Evolutionary conservation across 2,888 invertebrate genomes (phyloP), one percentile per base, ranked within the genome.

Genomic region (Neuroscelio doddi): DNA sequence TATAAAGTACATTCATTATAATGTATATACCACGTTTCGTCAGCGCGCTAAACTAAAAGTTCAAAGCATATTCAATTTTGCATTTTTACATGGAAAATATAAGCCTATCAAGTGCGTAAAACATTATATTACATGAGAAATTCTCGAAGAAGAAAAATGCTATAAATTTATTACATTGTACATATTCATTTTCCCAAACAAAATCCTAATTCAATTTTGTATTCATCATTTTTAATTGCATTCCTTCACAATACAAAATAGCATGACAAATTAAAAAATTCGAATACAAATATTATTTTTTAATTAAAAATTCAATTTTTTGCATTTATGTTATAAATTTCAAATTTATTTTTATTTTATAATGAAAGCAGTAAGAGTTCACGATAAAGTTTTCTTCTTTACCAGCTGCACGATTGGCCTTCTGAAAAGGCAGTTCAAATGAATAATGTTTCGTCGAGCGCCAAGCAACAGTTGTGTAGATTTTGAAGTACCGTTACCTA

Each of bases 21-120:
- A 12, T 24, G 26, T 17, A 30, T 50, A 14, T 21, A 29, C 38
- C 21, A 44, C 38, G 42, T 21, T 51, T 52, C 8, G 15, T 32
- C 26, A 24, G 30, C 10, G 38, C 47, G 41, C 29, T 52, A 52
- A 41, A 63, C 47, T 57, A 56, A 46, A 51, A 59, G 42, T 46
- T 59, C 44, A 58, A 56, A 59, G 26, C 53, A 53, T 51, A 59
- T 59, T 59, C 59, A 51, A 56, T 59, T 65, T 65, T 65, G 61
- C 59, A 65, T 59, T 61, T 62, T 62, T 57, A 62, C 61, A 66
- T 46, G 16, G 39, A 56, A 30, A 30, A 5, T 21, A 21, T 5
- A 21, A 21, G 21, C n/a, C n/a, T n/a, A 21, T 3, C 5, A 21
- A 30, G 9, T 36, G 7, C 3, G 7, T 2, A 14, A 36, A 36